Conservation (phyloP, 2,113 vertebrate species). For the Hemichromis elongatus region DNA sequence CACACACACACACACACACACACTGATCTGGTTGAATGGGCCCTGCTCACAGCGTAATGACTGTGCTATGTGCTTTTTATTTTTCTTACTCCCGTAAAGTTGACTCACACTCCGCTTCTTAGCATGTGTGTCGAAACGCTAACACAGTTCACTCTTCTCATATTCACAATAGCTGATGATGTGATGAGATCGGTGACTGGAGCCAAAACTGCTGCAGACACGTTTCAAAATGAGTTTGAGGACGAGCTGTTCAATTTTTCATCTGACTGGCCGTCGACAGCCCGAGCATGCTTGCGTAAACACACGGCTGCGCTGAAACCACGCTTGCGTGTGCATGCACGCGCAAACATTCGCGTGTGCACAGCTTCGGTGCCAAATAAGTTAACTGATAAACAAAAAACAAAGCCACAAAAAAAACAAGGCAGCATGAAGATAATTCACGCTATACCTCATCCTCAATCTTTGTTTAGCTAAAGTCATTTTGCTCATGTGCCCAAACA, state of each 20-base stretch:
- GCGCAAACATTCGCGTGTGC: background rate
- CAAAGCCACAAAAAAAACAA: constrained; percentile 6
- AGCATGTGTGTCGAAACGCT: constrained; percentile 25
- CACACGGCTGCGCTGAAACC: background rate
- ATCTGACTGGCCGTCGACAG: constrained; percentile 52
- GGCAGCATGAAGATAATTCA: constrained; percentile 1
- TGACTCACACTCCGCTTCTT: constrained; percentile 46
- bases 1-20: constrained; percentile 2
- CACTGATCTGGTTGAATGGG: constrained; percentile 52
- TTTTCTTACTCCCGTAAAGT: constrained; percentile 50
- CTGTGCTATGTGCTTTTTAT: constrained; percentile 58
- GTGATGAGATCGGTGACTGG: constrained; percentile 58
- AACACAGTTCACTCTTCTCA: constrained; percentile 47
- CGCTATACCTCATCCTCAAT: constrained; percentile 1
- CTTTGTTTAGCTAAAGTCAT: constrained; percentile 11
- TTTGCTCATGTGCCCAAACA: constrained; percentile 1
- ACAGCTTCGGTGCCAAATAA: background rate
- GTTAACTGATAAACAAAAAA: background rate
- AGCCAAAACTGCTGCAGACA: constrained; percentile 59
- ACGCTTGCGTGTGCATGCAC: background rate
- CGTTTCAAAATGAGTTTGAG: constrained; percentile 60
- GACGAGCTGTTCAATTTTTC: constrained; percentile 62
- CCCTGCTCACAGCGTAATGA: constrained; percentile 47
- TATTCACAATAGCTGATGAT: constrained; percentile 59
- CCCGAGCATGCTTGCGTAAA: constrained; percentile 42